phyloP scores from a whole-genome alignment of 1,140 invertebrate species.

The Muscidifurax raptorellus region DNA sequence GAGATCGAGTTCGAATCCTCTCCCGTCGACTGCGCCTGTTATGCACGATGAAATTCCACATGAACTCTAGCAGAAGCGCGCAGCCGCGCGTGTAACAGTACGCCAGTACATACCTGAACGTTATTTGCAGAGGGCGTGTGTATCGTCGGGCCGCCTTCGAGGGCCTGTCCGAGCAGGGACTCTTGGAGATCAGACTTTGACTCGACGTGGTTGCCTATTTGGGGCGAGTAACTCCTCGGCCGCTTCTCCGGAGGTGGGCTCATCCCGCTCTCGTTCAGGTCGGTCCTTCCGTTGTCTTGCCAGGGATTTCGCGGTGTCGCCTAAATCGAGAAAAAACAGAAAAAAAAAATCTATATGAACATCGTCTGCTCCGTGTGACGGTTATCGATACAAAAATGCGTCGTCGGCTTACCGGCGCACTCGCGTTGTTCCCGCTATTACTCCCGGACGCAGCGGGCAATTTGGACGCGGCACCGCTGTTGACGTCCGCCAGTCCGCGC shows the following conservation, averaged over 20 bases:
- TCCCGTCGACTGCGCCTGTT: conserved; percentile 85
- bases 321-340: conserved; percentile 55
- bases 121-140: conserved; percentile 73
- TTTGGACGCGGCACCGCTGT: conserved; percentile 76
- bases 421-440: conserved; percentile 67
- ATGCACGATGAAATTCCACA: conserved; percentile 43
- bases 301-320: conserved; percentile 74
- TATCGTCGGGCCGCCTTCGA: conserved; percentile 80
- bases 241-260: conserved; percentile 77
- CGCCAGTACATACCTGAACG: conserved; percentile 63
- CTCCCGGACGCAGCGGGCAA: conserved; percentile 65
- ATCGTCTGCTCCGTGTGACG: no score
- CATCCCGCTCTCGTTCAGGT: conserved; percentile 70
- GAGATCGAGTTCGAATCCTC: conserved; percentile 84
- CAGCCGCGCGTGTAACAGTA: no score
- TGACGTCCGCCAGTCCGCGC: conserved; percentile 90
- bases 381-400: no score
- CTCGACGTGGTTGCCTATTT: conserved; percentile 72
- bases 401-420: conserved; percentile 72
- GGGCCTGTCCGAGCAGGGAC: conserved; percentile 83
- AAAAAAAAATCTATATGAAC: conserved; percentile 1
- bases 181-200: conserved; percentile 79
- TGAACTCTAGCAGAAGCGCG: no score
- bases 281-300: conserved; percentile 73
- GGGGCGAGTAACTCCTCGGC: conserved; percentile 76